These are phyloP conservation scores for Brevipalpus yothersi DNA, from an alignment of 1,140 invertebrate species.

Conservation along the genomic window DNA sequence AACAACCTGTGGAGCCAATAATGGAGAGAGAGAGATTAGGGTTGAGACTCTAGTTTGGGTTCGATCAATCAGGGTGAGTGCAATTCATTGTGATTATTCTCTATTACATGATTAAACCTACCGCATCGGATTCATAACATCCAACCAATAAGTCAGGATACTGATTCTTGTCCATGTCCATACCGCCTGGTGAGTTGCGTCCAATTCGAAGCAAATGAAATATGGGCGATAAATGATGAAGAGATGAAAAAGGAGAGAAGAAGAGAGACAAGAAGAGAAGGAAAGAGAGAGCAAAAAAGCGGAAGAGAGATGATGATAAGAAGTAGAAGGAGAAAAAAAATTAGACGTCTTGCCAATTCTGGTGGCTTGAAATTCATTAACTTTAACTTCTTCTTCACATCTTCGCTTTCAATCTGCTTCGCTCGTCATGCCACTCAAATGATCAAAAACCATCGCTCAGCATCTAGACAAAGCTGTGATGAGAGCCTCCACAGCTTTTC, in stretches of 20 bases:
- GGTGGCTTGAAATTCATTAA: too few relatives aligned
- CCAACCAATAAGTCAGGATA: constrained; percentile 76
- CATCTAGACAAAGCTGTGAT: too few relatives aligned
- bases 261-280: neutral
- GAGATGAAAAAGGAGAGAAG: neutral
- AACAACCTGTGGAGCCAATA: neutral
- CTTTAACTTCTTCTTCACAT: too few relatives aligned
- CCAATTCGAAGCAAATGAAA: neutral
- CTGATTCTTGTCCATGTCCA: constrained; percentile 68
- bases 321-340: neutral
- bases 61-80: neutral
- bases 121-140: constrained; percentile 48
- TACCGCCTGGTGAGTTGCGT: constrained; percentile 21
- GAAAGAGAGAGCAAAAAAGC: neutral
- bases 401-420: too few relatives aligned
- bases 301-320: neutral
- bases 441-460: too few relatives aligned
- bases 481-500: too few relatives aligned
- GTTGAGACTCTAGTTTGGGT: too few relatives aligned
- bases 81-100: neutral
- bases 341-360: neutral
- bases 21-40: neutral
- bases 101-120: neutral
- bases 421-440: too few relatives aligned
- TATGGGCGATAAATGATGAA: neutral